A percentile compares a stretch with the other conserved stretches of the same genome.
These are phyloP conservation scores for Rapana venosa DNA, from an alignment of 2,888 invertebrate genomes.

Conservation along the genomic window DNA sequence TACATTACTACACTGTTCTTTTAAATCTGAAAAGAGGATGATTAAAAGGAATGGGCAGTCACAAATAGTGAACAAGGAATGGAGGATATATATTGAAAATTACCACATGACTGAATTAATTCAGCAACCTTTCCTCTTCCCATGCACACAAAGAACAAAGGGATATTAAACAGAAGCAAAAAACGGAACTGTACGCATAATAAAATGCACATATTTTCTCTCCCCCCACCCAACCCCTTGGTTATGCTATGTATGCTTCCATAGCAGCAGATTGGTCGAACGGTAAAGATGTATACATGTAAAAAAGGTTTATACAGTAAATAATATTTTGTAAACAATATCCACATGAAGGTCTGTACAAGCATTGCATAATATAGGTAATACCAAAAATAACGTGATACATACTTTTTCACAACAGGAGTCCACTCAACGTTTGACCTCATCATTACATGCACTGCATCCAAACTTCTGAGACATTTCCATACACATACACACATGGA, in stretches of 20 bases:
- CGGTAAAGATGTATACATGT: not conserved
- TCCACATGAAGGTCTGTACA: not conserved
- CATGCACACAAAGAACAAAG: too few relatives aligned
- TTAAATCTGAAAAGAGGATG: too few relatives aligned
- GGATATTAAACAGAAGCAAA: too few relatives aligned
- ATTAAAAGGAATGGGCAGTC: too few relatives aligned
- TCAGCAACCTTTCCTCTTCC: too few relatives aligned
- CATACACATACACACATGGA: not conserved
- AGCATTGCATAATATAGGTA: conserved; percentile 10
- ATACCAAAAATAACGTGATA: conserved; percentile 4
- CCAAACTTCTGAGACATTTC: not conserved
- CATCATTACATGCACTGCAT: not conserved
- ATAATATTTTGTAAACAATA: not conserved
- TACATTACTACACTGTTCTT: too few relatives aligned
- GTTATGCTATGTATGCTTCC: not conserved
- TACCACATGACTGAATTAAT: too few relatives aligned
- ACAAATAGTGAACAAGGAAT: too few relatives aligned
- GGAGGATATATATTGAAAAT: too few relatives aligned
- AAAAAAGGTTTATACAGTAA: not conserved
- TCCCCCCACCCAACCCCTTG: not conserved
- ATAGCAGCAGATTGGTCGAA: not conserved
- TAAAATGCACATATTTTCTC: not conserved
- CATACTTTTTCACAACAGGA: conserved; percentile 4
- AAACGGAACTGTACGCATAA: not conserved
- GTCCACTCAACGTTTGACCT: not conserved